phyloP scores from a whole-genome alignment of 2,888 invertebrate species.

The Platerodrilus igneus region DNA sequence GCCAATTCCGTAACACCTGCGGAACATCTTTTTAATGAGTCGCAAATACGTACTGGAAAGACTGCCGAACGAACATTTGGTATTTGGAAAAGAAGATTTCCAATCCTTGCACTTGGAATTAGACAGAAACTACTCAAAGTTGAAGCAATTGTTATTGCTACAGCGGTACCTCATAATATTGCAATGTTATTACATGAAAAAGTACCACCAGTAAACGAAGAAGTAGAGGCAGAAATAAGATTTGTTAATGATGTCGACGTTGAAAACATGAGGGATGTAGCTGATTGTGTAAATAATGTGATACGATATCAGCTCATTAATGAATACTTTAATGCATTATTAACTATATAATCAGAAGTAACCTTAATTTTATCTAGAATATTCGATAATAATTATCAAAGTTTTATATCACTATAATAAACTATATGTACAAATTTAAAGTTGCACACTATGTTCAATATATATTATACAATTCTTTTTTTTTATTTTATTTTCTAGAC shows the following conservation, averaged over 20 bases:
- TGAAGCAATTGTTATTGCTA: constrained; percentile 4
- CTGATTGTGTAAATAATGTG: too few species aligned
- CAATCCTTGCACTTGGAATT: constrained; percentile 4
- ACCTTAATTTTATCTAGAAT: too few species aligned
- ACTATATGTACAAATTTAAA: constrained; percentile 2
- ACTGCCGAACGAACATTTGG: too few species aligned
- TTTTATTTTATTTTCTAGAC: background rate
- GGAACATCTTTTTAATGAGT: constrained; percentile 5
- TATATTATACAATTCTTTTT: constrained; percentile 1
- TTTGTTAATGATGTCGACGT: constrained; percentile 8
- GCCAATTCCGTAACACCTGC: constrained; percentile 1
- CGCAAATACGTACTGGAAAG: constrained; percentile 4
- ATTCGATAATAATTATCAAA: background rate
- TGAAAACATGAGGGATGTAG: constrained; percentile 1
- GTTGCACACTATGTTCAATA: constrained; percentile 2
- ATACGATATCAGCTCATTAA: too few species aligned
- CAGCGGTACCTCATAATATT: constrained; percentile 5
- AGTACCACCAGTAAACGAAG: constrained; percentile 5
- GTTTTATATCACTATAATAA: constrained; percentile 2
- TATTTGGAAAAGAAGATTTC: too few species aligned
- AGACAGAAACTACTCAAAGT: constrained; percentile 4
- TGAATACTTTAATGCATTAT: too few species aligned
- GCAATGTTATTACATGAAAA: constrained; percentile 6
- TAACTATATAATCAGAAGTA: too few species aligned
- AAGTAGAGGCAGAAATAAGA: constrained; percentile 6